These are phyloP conservation scores for Charadrius vociferus DNA, from an alignment of 2,113 vertebrate genomes.

Conservation along the genomic window DNA sequence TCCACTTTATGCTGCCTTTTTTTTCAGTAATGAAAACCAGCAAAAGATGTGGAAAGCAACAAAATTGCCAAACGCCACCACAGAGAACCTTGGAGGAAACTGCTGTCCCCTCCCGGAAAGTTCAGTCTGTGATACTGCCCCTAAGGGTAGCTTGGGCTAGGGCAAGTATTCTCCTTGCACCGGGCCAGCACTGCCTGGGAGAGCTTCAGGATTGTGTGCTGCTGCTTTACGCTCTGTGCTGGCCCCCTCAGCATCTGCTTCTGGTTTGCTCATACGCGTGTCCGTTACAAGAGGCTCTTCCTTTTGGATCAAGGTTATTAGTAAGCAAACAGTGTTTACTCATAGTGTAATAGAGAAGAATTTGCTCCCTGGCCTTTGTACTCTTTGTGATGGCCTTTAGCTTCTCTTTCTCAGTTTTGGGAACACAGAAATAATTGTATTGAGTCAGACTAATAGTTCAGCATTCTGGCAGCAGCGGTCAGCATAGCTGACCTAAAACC, in stretches of 20 bases:
- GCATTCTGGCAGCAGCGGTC: neutral
- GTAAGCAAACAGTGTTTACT: neutral
- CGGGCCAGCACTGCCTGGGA: neutral
- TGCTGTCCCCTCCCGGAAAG: accelerated
- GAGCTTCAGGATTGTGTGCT: neutral
- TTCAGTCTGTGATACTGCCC: neutral
- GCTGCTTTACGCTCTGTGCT: neutral
- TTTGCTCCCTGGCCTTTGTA: neutral
- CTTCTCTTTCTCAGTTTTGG: neutral
- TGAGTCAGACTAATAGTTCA: neutral
- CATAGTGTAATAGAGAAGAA: neutral
- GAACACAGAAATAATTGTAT: neutral
- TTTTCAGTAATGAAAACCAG: neutral
- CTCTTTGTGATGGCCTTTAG: neutral
- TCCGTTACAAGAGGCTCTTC: neutral
- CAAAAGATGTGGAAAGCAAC: neutral
- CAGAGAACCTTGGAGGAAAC: neutral
- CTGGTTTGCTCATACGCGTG: accelerated
- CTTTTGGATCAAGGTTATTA: neutral
- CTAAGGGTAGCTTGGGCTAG: neutral
- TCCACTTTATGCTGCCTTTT: neutral
- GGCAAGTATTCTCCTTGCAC: neutral
- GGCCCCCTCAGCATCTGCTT: neutral
- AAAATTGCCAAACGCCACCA: neutral
- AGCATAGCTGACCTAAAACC: neutral